Evolutionary conservation across 2,888 invertebrate species (phyloP), one percentile per base, ranked within the genome.

Genomic region (Hemaris fuciformis): DNA sequence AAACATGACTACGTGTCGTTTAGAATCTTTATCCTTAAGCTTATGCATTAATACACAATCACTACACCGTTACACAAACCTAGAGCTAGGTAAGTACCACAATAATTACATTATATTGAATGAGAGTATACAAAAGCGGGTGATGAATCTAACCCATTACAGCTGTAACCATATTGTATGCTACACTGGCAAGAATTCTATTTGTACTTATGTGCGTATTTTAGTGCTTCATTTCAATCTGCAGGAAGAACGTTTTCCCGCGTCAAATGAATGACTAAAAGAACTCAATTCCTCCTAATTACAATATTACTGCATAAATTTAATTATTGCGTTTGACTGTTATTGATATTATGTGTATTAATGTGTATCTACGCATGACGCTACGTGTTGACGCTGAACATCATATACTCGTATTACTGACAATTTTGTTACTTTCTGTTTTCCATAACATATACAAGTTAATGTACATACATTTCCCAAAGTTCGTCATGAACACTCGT

Each of bases 121-220:
- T 15, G 20, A 25, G 25, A 57, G 41, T 57, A 25, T 57, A 31
- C 18, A 57, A 13, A 57, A 57, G 8, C 58, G 25, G n/a, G 42
- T 42, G 42, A 18, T 5, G 42, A 25, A 25, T 18, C 5, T 18
- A 42, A 58, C 8, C 42, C 27, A 42, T 34, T 4, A 31, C 38
- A 42, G 25, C 42, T 15, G 23, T 25, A 42, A 45, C 38, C 18
- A 27, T 31, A 34, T 31, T 27, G 31, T 59, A 43, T 20, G 59
- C 27, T 84, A 82, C 68, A 72, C 75, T 83, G 85, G 85, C 85
- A 83, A 85, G 82, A 85, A 74, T 80, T 68, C 70, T 81, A 79
- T 86, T 86, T 86, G 86, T 85, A 85, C 85, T 85, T 68, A 66
- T 73, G 78, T 80, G 77, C 77, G 65, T 75, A 60, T 70, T 59